These are phyloP conservation scores for Spinus olivaceus DNA, from an alignment of 2,797 vertebrate species.

Conservation along the genomic window DNA sequence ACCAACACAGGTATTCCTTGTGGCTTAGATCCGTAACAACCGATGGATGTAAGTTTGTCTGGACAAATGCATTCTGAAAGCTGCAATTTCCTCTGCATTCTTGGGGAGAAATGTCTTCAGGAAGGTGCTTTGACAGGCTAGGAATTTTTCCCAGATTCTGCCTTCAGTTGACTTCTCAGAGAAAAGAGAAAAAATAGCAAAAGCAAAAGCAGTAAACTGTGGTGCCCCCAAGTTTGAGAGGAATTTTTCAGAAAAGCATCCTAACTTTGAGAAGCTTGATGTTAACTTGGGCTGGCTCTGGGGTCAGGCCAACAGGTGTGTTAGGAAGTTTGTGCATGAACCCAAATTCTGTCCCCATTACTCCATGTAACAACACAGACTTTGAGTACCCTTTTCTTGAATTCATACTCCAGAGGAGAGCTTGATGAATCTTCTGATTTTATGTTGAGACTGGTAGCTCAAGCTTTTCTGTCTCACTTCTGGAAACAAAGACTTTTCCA, in stretches of 20 bases:
- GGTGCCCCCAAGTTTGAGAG: background rate
- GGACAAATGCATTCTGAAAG: background rate
- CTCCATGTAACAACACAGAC: background rate
- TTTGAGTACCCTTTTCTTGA: background rate
- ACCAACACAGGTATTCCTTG: background rate
- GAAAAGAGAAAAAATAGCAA: background rate
- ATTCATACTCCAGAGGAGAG: background rate
- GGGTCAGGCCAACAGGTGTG: background rate
- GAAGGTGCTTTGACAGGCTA: background rate
- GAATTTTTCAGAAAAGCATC: background rate
- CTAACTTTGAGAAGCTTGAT: background rate
- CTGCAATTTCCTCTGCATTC: background rate
- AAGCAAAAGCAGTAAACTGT: background rate
- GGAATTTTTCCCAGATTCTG: slow-evolving; percentile 26
- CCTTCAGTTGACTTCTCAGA: background rate
- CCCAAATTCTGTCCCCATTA: background rate
- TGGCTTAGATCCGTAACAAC: background rate
- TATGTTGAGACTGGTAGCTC: background rate
- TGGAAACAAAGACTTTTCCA: background rate
- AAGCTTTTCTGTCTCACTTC: background rate
- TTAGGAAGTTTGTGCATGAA: background rate
- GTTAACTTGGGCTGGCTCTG: background rate
- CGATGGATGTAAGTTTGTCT: background rate
- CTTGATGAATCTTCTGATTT: background rate
- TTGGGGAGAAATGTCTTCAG: background rate